These are phyloP conservation scores for Drosophila truncata DNA, from an alignment of 1,140 invertebrate species.

Conservation along the genomic window DNA sequence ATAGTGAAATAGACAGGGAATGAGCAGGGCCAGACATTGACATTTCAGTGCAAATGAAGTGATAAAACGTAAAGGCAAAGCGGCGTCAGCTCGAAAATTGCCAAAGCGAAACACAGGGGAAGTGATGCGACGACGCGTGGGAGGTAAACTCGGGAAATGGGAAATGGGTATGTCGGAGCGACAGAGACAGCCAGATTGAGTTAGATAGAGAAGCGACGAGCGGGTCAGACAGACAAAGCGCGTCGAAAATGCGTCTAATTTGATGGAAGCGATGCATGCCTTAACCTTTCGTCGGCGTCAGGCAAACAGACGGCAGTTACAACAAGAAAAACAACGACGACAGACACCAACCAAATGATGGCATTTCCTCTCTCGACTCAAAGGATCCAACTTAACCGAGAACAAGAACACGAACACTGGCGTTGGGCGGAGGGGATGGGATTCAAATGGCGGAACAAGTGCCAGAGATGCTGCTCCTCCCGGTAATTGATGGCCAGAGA, in stretches of 20 bases:
- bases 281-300: constrained; percentile 36
- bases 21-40: constrained; percentile 62
- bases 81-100: constrained; percentile 63
- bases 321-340: constrained; percentile 37
- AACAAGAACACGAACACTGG: constrained; percentile 15
- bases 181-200: constrained; percentile 17
- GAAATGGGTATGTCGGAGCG: constrained; percentile 7
- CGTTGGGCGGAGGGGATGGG: constrained; percentile 7
- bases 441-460: constrained; percentile 57
- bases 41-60: constrained; percentile 78
- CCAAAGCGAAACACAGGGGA: constrained; percentile 31
- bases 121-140: constrained; percentile 6
- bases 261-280: constrained; percentile 62
- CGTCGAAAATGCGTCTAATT: constrained; percentile 67
- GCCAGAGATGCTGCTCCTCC: constrained; percentile 41
- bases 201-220: constrained; percentile 9
- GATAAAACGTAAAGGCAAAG: constrained; percentile 68
- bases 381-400: constrained; percentile 37
- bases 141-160: neutral
- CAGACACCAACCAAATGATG: constrained; percentile 50
- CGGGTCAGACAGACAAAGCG: constrained; percentile 50
- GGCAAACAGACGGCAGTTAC: constrained; percentile 51
- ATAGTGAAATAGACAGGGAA: constrained; percentile 9
- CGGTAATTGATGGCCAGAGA: constrained; percentile 45
- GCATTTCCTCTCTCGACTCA: constrained; percentile 53